These are phyloP conservation scores for Drosophila grimshawi DNA, from an alignment of 1,140 invertebrate species.

Conservation along the genomic window DNA sequence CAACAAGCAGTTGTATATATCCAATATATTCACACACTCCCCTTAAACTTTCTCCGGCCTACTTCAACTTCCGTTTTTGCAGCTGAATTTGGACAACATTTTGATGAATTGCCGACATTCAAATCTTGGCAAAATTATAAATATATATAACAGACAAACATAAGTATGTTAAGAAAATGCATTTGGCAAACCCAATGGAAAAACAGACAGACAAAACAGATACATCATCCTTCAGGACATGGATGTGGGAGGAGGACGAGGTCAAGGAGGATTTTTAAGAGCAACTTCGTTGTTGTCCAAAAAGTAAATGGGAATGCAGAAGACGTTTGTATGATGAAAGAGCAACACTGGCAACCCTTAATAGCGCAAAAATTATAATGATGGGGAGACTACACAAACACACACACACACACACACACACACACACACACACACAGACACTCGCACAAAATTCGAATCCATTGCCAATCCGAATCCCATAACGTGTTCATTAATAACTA, in stretches of 20 bases:
- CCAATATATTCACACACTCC: neutral
- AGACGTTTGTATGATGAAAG: slow-evolving; percentile 50
- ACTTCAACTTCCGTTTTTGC: slow-evolving; percentile 10
- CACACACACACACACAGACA: slow-evolving; percentile 16
- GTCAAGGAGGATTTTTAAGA: slow-evolving; percentile 49
- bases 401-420: slow-evolving; percentile 10
- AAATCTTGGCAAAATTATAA: slow-evolving; percentile 53
- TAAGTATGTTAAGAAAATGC: slow-evolving; percentile 51
- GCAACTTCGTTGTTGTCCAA: slow-evolving; percentile 24
- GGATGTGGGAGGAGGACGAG: slow-evolving; percentile 1
- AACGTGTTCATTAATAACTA: slow-evolving; percentile 79
- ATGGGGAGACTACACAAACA: slow-evolving; percentile 26
- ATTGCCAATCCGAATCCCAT: slow-evolving; percentile 41
- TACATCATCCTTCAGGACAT: slow-evolving; percentile 52
- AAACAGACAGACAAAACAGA: slow-evolving; percentile 35
- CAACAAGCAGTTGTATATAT: slow-evolving; percentile 1
- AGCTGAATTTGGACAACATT: slow-evolving; percentile 47
- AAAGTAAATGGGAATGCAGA: slow-evolving; percentile 21
- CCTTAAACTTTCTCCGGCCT: neutral
- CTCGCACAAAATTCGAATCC: slow-evolving; percentile 14
- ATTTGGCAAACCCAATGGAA: slow-evolving; percentile 24
- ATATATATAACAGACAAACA: slow-evolving; percentile 12
- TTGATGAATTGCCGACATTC: slow-evolving; percentile 58
- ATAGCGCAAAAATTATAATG: slow-evolving; percentile 33
- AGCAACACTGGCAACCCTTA: slow-evolving; percentile 56